These are phyloP conservation scores for Heliconius nattereri DNA, from an alignment of 1,140 invertebrate genomes.

Conservation along the genomic window DNA sequence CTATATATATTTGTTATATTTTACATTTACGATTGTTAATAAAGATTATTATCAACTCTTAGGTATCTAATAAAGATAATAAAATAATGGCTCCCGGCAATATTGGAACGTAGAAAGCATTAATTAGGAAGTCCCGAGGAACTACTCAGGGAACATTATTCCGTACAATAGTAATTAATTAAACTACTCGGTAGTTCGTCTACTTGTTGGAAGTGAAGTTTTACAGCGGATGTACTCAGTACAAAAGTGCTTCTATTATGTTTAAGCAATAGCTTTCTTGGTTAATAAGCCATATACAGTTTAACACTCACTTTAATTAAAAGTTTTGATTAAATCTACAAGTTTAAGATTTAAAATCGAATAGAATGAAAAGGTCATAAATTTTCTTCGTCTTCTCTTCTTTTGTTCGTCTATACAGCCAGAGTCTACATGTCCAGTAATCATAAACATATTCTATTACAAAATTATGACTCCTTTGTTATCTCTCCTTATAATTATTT, in stretches of 20 bases:
- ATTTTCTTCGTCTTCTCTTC: too few species aligned
- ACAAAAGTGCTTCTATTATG: not conserved
- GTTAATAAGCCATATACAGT: not conserved
- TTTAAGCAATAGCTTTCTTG: not conserved
- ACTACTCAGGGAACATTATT: slow-evolving; percentile 20
- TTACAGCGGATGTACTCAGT: slow-evolving; percentile 4
- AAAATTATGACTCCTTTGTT: not conserved
- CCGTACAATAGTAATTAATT: slow-evolving; percentile 20
- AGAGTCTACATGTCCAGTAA: not conserved
- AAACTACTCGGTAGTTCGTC: slow-evolving; percentile 19
- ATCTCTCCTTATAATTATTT: not conserved
- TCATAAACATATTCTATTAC: not conserved
- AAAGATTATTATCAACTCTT: not conserved
- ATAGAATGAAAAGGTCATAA: too few species aligned
- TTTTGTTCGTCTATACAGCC: too few species aligned
- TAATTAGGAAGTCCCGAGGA: slow-evolving; percentile 18
- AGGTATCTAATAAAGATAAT: not conserved
- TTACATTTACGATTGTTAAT: not conserved
- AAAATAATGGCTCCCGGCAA: slow-evolving; percentile 4
- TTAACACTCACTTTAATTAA: not conserved
- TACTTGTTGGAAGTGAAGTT: slow-evolving; percentile 17
- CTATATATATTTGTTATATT: not conserved
- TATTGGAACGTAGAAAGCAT: slow-evolving; percentile 18
- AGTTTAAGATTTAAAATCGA: too few species aligned
- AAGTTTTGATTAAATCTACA: not conserved